Base-by-base conservation (phyloP, 2,113 vertebrate genomes). In the Bombycilla garrulus region DNA sequence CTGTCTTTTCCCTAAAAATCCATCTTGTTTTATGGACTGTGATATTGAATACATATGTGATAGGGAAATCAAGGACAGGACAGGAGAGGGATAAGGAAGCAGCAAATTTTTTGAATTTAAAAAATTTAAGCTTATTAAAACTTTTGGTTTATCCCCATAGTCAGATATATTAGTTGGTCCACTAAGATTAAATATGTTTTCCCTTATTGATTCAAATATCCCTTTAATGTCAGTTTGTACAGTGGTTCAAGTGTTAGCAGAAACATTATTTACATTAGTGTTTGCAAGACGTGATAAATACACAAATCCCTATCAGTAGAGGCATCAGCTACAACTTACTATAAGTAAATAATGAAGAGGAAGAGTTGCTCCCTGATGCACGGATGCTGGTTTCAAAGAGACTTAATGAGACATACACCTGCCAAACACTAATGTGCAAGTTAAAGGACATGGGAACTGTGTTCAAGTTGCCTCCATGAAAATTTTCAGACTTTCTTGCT, bases 381-480 rank as follows among this genome's bases (percentile, higher is more conserved):
- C n/a, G 86, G 64, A 31, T 53, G 44, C 6, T 88, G 40, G 19
- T 74, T 96, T 93, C 79, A 84, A 51, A 89, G 60, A 87, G 21
- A 31, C 36, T 90, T 95, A 95, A 94, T 90, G 90, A 96, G 92
- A 92, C 35, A 40, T 24, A 56, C 51, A 92, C 64, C 71, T 94
- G 79, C 67, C 80, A 88, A 86, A 92, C 54, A 66, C 31, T 82
- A 70, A 72, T 86, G 67, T 91, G 35, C 33, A 62, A 88, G 31
- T 90, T 92, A 78, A 95, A 90, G 62, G 20, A 81, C 88, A 51
- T 45, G 40, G 50, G 13, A 62, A 42, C 42, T 53, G 24, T 31
- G 28, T 66, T 94, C 86, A 73, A 66, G 53, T 81, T 76, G 71
- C 36, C 48, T 56, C 16, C n/a, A 33, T 17, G 5, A 84, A 90